Percentiles rank a stretch among this genome's conserved stretches.
These are phyloP conservation scores for Aporophyla lueneburgensis DNA, from an alignment of 2,888 invertebrate species.

Conservation along the genomic window DNA sequence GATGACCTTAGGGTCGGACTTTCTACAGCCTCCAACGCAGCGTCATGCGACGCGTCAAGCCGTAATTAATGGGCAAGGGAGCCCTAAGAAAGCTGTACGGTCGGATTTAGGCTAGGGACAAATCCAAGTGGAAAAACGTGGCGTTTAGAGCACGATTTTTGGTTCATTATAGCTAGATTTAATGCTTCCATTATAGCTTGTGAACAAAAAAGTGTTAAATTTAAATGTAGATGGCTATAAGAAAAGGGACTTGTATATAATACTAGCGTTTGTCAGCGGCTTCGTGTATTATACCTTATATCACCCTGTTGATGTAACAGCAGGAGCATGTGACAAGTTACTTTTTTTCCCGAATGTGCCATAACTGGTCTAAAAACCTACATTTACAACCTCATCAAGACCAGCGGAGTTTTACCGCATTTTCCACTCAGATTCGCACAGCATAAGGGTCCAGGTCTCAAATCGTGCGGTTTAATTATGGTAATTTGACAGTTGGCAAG, in stretches of 20 bases:
- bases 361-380: too few relatives aligned
- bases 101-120: slow-evolving; percentile 46
- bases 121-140: slow-evolving; percentile 7
- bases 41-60: slow-evolving; percentile 80
- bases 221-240: too few relatives aligned
- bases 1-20: slow-evolving; percentile 83
- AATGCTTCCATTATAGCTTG: too few relatives aligned
- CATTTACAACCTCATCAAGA: background rate
- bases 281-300: too few relatives aligned
- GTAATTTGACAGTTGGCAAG: slow-evolving; percentile 62
- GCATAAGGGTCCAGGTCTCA: slow-evolving; percentile 38
- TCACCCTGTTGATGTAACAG: too few relatives aligned
- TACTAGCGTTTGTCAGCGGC: too few relatives aligned
- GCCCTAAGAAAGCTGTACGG: slow-evolving; percentile 72
- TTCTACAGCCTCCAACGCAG: slow-evolving; percentile 79
- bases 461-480: slow-evolving; percentile 63
- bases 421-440: slow-evolving; percentile 21
- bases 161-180: too few relatives aligned
- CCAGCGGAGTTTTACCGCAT: background rate
- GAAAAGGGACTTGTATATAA: too few relatives aligned
- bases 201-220: too few relatives aligned
- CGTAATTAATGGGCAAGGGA: slow-evolving; percentile 77
- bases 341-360: too few relatives aligned
- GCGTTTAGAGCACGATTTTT: background rate
- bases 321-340: too few relatives aligned